These are phyloP conservation scores for Poeciliopsis gracilis DNA, from an alignment of 2,797 vertebrate species.

Conservation along the genomic window DNA sequence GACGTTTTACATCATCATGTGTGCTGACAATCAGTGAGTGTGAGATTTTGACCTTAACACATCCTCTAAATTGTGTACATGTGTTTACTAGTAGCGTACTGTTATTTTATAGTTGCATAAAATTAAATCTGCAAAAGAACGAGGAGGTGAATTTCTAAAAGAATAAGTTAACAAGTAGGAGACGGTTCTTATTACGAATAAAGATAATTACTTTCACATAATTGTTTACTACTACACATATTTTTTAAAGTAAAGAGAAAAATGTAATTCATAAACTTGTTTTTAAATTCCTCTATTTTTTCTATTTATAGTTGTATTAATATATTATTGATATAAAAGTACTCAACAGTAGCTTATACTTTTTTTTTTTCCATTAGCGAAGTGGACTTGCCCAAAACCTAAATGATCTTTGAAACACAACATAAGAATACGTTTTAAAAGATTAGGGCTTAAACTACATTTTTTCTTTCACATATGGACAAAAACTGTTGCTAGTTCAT, in stretches of 20 bases:
- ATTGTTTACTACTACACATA: conserved; percentile 2
- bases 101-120: conserved; percentile 13
- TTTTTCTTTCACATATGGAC: background rate
- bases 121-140: conserved; percentile 1
- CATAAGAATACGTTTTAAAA: background rate
- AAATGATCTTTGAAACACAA: background rate
- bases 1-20: conserved; percentile 61
- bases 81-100: conserved; percentile 16
- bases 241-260: background rate
- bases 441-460: background rate
- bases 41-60: conserved; percentile 25
- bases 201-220: background rate
- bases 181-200: background rate
- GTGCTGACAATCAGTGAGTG: conserved; percentile 74
- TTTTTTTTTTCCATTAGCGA: background rate
- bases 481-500: background rate
- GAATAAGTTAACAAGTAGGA: background rate
- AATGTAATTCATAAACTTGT: background rate
- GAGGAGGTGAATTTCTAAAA: background rate
- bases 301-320: conserved; percentile 1
- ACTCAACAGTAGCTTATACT: background rate
- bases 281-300: conserved; percentile 13
- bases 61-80: conserved; percentile 39
- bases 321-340: conserved; percentile 5
- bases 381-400: background rate